Percentiles rank a stretch among this genome's conserved stretches.
These are phyloP conservation scores for Xerus inauris DNA, from an alignment of 2,113 vertebrate species.

Conservation along the genomic window DNA sequence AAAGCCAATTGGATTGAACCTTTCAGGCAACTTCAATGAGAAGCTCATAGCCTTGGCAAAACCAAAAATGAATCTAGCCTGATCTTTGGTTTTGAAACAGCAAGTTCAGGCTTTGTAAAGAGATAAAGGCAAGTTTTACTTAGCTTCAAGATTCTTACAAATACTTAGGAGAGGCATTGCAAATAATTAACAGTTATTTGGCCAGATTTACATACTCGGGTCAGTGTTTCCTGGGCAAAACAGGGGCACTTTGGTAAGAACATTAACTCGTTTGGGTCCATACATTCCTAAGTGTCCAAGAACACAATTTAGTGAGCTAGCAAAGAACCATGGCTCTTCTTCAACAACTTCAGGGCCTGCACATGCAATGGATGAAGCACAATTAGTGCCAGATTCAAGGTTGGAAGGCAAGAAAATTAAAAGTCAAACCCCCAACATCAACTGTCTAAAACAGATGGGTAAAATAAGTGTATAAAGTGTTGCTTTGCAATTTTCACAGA, in stretches of 20 bases:
- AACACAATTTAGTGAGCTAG: background rate
- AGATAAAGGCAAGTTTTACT: constrained; percentile 77
- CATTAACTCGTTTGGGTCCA: constrained; percentile 66
- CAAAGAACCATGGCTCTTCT: background rate
- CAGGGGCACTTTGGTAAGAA: constrained; percentile 29
- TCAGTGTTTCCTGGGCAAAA: constrained; percentile 64
- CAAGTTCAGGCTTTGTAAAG: constrained; percentile 74
- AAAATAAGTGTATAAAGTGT: background rate
- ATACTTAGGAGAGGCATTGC: constrained; percentile 55
- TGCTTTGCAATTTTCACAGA: background rate
- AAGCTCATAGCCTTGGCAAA: constrained; percentile 78
- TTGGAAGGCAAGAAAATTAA: background rate
- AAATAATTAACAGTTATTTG: constrained; percentile 73
- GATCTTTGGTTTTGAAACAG: constrained; percentile 75
- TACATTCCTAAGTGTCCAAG: background rate
- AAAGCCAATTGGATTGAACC: constrained; percentile 75
- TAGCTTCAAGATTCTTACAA: constrained; percentile 67
- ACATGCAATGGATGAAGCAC: background rate
- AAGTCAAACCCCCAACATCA: background rate
- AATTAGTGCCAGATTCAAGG: background rate
- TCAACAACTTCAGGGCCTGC: background rate
- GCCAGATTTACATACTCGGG: constrained; percentile 62
- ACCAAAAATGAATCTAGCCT: constrained; percentile 76
- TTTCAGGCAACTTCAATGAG: constrained; percentile 80
- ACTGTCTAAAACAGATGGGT: background rate